Evolutionary conservation across 2,113 vertebrate species (phyloP), one percentile per base, ranked within the genome.

Genomic region (Rynchops niger): DNA sequence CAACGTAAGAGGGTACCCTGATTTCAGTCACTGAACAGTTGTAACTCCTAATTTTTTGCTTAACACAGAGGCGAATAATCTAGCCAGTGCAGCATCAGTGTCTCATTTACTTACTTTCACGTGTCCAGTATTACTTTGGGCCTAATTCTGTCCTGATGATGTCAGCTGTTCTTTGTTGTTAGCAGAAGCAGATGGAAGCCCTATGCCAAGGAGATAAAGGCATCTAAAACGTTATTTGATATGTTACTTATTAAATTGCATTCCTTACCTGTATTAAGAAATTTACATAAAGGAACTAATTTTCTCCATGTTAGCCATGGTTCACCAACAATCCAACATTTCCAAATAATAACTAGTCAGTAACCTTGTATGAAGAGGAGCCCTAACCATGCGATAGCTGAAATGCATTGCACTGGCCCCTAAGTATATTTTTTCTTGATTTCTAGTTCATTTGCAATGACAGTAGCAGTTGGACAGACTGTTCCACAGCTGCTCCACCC

Each of bases 381-480:
- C 63, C 61, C 83, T 81, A 23, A 25, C 11, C 9, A 9, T 1
- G 49, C 61, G n/a, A 12, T 34, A 83, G 36, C 56, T 55, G 66
- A 50, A 55, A 9, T 30, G 27, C 61, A 8, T 1, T 30, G 38
- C 34, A 9, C 16, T 65, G 40, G 36, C 50, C 22, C 9, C 50
- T 34, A 0, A 0, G 14, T 10, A 4, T 25, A 4, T 7, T 26
- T 6, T 61, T 59, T 38, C 50, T 26, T n/a, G 3, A 29, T 42
- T 73, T 50, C 21, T 25, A 73, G 85, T 8, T 38, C 38, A 5
- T 62, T 29, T 77, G 71, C 63, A 58, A 2, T 19, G 34, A 40
- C 5, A 4, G 43, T 4, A 52, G 45, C 26, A 69, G 36, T 18
- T 30, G 53, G 58, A 55, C 52, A 63, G 82, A 19, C 17, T 42